These are phyloP conservation scores for Paragorgia papillata DNA, from an alignment of 92 coral and sea anemone genomes.

Conservation along the genomic window DNA sequence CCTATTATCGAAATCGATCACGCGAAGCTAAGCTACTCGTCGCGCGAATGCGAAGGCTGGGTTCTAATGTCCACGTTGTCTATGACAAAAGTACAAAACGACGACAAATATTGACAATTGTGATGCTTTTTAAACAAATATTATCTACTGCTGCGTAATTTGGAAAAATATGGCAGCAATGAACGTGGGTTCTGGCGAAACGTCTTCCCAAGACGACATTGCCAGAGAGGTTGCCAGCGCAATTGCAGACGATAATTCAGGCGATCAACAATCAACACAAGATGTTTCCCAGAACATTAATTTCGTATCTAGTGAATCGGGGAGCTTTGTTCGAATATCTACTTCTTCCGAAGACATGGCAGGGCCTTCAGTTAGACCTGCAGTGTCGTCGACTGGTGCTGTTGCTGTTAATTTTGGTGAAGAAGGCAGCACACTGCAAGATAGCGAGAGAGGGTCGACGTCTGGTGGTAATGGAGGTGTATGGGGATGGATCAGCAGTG, in stretches of 20 bases:
- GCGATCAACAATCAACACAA: background rate
- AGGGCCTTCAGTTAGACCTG: background rate
- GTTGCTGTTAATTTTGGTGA: constrained; percentile 31
- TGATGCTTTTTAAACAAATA: background rate
- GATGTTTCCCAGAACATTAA: background rate
- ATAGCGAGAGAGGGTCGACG: background rate
- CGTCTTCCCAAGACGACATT: constrained; percentile 51
- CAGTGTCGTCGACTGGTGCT: background rate
- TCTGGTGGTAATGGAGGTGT: constrained; percentile 66
- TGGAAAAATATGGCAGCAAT: constrained; percentile 20
- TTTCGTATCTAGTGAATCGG: constrained; percentile 32
- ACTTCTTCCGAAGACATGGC: background rate
- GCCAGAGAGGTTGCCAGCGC: constrained; percentile 95
- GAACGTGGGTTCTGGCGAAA: constrained; percentile 20
- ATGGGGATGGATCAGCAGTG: constrained; percentile 98
- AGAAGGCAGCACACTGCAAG: background rate
- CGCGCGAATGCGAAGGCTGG: constrained; percentile 5
- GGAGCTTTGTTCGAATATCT: constrained; percentile 29
- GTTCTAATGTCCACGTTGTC: constrained; percentile 30
- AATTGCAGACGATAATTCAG: constrained; percentile 69
- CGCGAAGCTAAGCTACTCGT: too few species aligned
- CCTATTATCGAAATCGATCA: too few species aligned
- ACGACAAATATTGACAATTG: background rate
- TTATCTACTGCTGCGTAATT: too few species aligned
- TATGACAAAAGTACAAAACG: background rate